phyloP scores from a whole-genome alignment of 2,113 vertebrate species.

The Cochlearius cochlearius region DNA sequence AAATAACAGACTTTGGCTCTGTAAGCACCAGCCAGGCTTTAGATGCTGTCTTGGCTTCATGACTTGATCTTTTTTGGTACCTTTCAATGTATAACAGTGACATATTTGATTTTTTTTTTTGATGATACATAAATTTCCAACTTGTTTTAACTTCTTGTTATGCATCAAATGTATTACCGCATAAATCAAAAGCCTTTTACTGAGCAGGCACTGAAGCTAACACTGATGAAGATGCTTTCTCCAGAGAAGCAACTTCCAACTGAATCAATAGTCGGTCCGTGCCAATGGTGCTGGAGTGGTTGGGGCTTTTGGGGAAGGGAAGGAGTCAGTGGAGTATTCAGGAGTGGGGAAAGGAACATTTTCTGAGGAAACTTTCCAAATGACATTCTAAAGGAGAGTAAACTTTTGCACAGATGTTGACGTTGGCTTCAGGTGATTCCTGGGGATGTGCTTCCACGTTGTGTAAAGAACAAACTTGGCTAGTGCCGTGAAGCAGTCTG shows the following conservation, averaged over 20 bases:
- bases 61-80: background rate
- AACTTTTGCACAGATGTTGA: background rate
- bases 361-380: background rate
- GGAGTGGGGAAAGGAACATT: background rate
- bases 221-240: background rate
- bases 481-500: fast-evolving
- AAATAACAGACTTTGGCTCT: background rate
- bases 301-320: background rate
- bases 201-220: background rate
- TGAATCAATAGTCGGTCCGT: background rate
- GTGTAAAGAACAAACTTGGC: background rate
- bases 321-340: background rate
- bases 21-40: background rate
- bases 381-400: background rate
- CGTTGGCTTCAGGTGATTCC: background rate
- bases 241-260: background rate
- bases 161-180: background rate
- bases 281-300: background rate
- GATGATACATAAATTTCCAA: background rate
- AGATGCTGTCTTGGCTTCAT: background rate
- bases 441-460: background rate
- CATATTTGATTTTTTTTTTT: background rate
- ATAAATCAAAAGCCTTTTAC: background rate
- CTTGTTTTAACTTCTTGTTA: background rate
- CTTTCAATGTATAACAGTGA: background rate